Base-by-base conservation (phyloP, 2,888 invertebrate genomes). In the Plagodis pulveraria region DNA sequence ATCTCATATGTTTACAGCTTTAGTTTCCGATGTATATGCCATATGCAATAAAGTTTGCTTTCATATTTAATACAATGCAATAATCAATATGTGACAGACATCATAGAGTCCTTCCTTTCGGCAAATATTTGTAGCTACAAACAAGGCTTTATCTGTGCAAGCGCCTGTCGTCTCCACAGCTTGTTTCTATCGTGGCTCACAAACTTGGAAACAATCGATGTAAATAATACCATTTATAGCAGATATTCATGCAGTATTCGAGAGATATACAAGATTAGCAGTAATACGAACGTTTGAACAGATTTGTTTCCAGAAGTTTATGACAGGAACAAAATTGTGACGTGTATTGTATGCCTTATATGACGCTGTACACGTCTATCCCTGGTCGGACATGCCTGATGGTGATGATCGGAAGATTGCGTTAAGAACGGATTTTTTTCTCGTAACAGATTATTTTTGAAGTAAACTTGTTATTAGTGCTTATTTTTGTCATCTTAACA, bases 101-200 rank as follows among this genome's bases (percentile, higher is more conserved):
- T n/a, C 7, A 22, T 7, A n/a, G 10, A 6, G 50, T 71, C 58
- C 69, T 74, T 70, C 72, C 78, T 77, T 79, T 78, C 79, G 77
- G 68, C 69, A 65, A 70, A 63, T 68, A 70, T 70, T 72, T 63
- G 69, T 59, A n/a, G n/a, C n/a, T n/a, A n/a, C 67, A 70, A 66
- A 65, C 38, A 9, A 8, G 6, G 70, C 69, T 67, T 69, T 76
- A 74, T 77, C 75, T 70, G 62, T 58, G 59, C 61, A 63, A 67
- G 74, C 71, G 76, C 76, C 81, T 76, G 76, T 78, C 74, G 76
- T 74, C 76, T 69, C 69, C 68, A 58, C 65, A 65, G 69, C 69
- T 63, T 69, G 69, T 70, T 69, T 58, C n/a, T n/a, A n/a, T n/a
- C n/a, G 59, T 70, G 69, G 73, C 77, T 74, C 71, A 72, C 71